These are phyloP conservation scores for Drosophila burlai DNA, from an alignment of 1,140 invertebrate genomes.

Conservation along the genomic window DNA sequence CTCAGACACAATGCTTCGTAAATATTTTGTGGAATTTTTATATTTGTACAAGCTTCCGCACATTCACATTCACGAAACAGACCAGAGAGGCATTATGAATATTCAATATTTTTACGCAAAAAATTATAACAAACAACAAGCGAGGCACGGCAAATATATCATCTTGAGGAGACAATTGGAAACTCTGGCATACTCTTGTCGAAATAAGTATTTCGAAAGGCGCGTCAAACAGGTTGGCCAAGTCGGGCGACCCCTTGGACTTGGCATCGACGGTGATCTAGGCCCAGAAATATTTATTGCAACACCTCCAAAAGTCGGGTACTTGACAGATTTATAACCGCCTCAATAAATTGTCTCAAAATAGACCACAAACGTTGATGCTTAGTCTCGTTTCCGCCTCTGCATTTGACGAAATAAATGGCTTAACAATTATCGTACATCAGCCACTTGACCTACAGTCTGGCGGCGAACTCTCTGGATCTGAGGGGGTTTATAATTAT, in stretches of 20 bases:
- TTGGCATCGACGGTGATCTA: slow-evolving; percentile 15
- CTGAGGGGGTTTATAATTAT: slow-evolving; percentile 5
- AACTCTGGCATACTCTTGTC: slow-evolving; percentile 33
- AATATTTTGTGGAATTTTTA: slow-evolving; percentile 52
- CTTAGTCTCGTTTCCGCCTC: slow-evolving; percentile 69
- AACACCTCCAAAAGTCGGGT: slow-evolving; percentile 32
- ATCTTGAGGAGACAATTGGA: slow-evolving; percentile 27
- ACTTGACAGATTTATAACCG: slow-evolving; percentile 70
- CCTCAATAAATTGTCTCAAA: slow-evolving; percentile 74
- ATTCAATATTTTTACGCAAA: slow-evolving; percentile 76
- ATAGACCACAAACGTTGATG: slow-evolving; percentile 45
- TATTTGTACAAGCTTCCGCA: slow-evolving; percentile 69
- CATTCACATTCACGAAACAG: slow-evolving; percentile 58
- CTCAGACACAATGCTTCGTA: slow-evolving; percentile 72
- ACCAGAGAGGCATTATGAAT: slow-evolving; percentile 59
- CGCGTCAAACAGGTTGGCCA: not conserved
- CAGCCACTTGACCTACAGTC: slow-evolving; percentile 53
- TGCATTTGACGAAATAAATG: slow-evolving; percentile 51
- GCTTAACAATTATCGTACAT: slow-evolving; percentile 57
- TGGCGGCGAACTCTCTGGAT: slow-evolving; percentile 14
- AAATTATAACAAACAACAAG: slow-evolving; percentile 47
- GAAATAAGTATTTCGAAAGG: slow-evolving; percentile 19
- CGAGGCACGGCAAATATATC: slow-evolving; percentile 44
- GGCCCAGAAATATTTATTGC: slow-evolving; percentile 51
- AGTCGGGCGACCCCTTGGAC: slow-evolving; percentile 10